Evolutionary conservation across 2,888 invertebrate species (phyloP).

Genomic region (Drosophila greeni): DNA sequence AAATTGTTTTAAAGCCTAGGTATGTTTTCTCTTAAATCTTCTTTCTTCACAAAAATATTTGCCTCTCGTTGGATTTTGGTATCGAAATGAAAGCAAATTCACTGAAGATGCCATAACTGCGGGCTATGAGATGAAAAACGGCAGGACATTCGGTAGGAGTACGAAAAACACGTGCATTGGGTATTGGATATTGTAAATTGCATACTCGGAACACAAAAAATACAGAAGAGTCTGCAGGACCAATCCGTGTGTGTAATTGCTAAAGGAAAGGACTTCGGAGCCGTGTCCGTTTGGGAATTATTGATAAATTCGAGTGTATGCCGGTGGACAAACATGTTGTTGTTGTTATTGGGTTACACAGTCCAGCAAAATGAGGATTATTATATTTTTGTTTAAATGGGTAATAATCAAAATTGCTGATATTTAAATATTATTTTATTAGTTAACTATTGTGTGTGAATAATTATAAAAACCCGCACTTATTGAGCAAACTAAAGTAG

Average conservation of each 20-base stretch:
- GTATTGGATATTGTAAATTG: slow-evolving; percentile 16
- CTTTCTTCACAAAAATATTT: slow-evolving; percentile 1
- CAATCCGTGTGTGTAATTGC: slow-evolving; percentile 31
- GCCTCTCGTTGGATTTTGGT: background rate
- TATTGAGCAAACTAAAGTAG: background rate
- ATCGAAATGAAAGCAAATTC: slow-evolving; percentile 5
- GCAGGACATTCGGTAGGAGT: background rate
- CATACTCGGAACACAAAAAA: slow-evolving; percentile 1
- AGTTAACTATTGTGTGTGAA: background rate
- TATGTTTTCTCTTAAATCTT: background rate
- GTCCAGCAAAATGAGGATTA: background rate
- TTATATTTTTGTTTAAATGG: too few species aligned
- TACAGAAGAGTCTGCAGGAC: background rate
- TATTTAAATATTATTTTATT: background rate
- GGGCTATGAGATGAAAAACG: slow-evolving; percentile 25
- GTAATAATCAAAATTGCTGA: too few species aligned
- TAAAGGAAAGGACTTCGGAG: slow-evolving; percentile 23
- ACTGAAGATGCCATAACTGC: slow-evolving; percentile 20
- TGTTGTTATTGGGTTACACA: slow-evolving; percentile 38
- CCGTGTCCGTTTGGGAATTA: slow-evolving; percentile 31
- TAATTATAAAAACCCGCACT: too few species aligned
- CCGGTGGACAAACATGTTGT: slow-evolving; percentile 44
- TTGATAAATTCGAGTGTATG: slow-evolving; percentile 48
- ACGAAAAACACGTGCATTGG: slow-evolving; percentile 21
- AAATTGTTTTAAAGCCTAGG: background rate